Conservation (phyloP, 2,888 invertebrate genomes). For the Drosophila prostipennis region DNA sequence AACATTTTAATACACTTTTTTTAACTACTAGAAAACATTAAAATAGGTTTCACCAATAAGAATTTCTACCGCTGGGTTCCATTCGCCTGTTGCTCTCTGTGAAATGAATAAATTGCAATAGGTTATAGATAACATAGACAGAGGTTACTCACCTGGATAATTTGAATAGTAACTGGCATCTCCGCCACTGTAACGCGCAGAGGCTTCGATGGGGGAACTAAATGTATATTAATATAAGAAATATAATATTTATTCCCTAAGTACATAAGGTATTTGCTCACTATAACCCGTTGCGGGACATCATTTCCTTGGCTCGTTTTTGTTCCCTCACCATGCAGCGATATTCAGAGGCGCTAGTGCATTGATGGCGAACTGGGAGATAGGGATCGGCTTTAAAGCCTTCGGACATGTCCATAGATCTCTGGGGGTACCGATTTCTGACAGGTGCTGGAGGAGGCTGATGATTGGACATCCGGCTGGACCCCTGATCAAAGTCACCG, state of each 20-base stretch:
- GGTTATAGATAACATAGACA: no score
- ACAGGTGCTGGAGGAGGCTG: not conserved
- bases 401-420: slow-evolving; percentile 5
- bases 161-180: slow-evolving; percentile 9
- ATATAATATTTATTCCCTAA: slow-evolving; percentile 19
- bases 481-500: not conserved
- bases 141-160: not conserved
- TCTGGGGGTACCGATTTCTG: not conserved
- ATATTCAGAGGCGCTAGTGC: slow-evolving; percentile 16
- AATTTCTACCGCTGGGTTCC: not conserved
- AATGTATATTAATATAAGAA: slow-evolving; percentile 11
- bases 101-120: not conserved
- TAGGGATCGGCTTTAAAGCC: slow-evolving; percentile 1
- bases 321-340: slow-evolving; percentile 19
- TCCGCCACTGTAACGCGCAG: slow-evolving; percentile 19
- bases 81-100: slow-evolving; percentile 3
- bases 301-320: slow-evolving; percentile 33
- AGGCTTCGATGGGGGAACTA: slow-evolving; percentile 23
- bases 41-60: not conserved
- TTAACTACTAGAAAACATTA: not conserved
- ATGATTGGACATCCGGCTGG: not conserved
- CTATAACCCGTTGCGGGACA: slow-evolving; percentile 46
- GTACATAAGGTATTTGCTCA: slow-evolving; percentile 8
- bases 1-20: no score
- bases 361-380: not conserved